A percentile compares a stretch with the other conserved stretches of the same genome.
These are phyloP conservation scores for Apis cerana DNA, from an alignment of 1,140 invertebrate species.

Conservation along the genomic window DNA sequence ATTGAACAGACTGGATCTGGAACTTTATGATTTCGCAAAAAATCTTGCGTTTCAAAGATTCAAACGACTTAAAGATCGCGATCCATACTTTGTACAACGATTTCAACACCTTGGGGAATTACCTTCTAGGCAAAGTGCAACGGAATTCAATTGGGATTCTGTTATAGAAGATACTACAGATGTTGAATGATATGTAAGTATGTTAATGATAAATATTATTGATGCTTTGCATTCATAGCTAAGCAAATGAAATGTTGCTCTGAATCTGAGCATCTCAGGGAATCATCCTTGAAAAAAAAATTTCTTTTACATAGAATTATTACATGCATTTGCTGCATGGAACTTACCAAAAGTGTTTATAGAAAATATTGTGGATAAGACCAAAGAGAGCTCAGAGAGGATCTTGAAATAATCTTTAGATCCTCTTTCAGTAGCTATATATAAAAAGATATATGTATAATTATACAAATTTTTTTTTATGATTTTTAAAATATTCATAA, in stretches of 20 bases:
- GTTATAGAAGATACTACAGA: slow-evolving; percentile 87
- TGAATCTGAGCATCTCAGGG: slow-evolving; percentile 58
- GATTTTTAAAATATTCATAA: slow-evolving; percentile 63
- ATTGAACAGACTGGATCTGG: slow-evolving; percentile 94
- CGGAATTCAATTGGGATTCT: slow-evolving; percentile 93
- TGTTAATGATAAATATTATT: slow-evolving; percentile 16
- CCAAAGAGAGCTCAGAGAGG: slow-evolving; percentile 73
- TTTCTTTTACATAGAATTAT: slow-evolving; percentile 54
- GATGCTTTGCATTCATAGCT: slow-evolving; percentile 41
- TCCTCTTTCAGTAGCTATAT: slow-evolving; percentile 47
- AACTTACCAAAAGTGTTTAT: slow-evolving; percentile 65
- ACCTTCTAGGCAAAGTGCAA: slow-evolving; percentile 85
- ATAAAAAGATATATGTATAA: slow-evolving; percentile 49
- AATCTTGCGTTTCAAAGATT: slow-evolving; percentile 92
- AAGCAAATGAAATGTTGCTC: slow-evolving; percentile 27
- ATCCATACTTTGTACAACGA: slow-evolving; percentile 90
- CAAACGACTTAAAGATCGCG: slow-evolving; percentile 88
- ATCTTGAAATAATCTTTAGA: slow-evolving; percentile 64
- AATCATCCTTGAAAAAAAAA: slow-evolving; percentile 54
- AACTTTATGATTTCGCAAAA: slow-evolving; percentile 97
- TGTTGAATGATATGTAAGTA: slow-evolving; percentile 74
- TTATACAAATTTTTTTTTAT: slow-evolving; percentile 67
- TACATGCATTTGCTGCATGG: slow-evolving; percentile 35
- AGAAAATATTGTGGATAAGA: slow-evolving; percentile 68
- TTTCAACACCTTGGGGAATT: slow-evolving; percentile 91